Percentiles rank a stretch among this genome's conserved stretches.
Evolutionary conservation across 1,140 invertebrate species (phyloP).

Genomic region (Caenorhabditis briggsae): DNA sequence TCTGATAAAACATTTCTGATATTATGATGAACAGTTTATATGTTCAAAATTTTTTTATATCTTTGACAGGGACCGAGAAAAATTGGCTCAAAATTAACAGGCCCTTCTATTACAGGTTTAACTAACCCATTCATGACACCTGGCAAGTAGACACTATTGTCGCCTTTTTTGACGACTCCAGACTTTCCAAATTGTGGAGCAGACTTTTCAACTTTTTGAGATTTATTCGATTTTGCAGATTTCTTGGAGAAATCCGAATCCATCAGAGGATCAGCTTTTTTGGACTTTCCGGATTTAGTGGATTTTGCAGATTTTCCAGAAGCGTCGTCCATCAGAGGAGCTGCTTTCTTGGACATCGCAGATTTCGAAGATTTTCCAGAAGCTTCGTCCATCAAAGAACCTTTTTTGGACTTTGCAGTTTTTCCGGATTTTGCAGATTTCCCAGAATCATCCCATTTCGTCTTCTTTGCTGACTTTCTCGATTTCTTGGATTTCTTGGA

Average conservation of each 20-base stretch:
- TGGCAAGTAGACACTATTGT: slow-evolving; percentile 14
- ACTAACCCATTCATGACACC: slow-evolving; percentile 24
- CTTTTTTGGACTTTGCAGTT: background rate
- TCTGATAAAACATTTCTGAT: no score
- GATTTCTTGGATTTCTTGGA: slow-evolving; percentile 7
- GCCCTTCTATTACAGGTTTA: no score
- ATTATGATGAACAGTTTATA: no score
- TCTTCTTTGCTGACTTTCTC: background rate
- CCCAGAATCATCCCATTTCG: background rate
- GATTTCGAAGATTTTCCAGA: background rate
- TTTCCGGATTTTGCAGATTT: background rate
- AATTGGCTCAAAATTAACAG: background rate
- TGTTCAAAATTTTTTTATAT: no score
- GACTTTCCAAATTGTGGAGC: background rate
- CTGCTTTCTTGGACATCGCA: background rate
- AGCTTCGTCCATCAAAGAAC: no score
- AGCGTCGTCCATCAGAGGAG: no score
- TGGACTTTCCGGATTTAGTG: background rate
- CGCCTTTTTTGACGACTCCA: background rate
- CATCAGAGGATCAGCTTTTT: background rate
- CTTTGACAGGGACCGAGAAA: background rate
- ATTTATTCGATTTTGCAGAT: background rate
- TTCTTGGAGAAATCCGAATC: slow-evolving; percentile 10
- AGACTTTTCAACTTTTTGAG: background rate
- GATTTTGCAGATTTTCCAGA: background rate